Base-by-base conservation (phyloP, 1,140 invertebrate genomes). In the Drosophila arawakana region DNA sequence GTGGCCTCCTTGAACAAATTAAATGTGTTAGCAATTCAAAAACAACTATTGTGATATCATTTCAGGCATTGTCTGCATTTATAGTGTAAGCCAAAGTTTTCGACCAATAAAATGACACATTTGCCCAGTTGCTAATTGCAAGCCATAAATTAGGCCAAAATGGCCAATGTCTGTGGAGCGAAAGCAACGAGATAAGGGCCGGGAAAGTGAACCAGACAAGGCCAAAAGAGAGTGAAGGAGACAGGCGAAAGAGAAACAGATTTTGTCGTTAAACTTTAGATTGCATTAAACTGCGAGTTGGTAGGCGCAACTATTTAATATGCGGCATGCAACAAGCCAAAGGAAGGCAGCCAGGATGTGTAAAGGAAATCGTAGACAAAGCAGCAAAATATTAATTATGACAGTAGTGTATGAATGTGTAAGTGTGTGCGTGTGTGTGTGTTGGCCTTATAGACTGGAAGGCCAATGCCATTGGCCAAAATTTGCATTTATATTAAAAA, bases 401-500 rank as follows among this genome's bases (percentile, higher is more conserved):
- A 88, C 82, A 88, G 82, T 43, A 13, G 41, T 43, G 58, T 43
- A 10, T 41, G n/a, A 13, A 10, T 55, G 39, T 43, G 49, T 18
- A 18, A 10, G 15, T 13, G 15, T 15, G 18, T 39, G 54, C 47
- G 63, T 13, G 30, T 25, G 62, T 50, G 62, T 43, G 49, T 55
- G 49, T 41, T 18, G 11, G 57, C 55, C 47, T 59, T 60, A 75
- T 49, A 76, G 44, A 49, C 71, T 55, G 69, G 73, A 58, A 60
- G 44, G 66, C 46, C 61, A 66, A 62, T 89, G 83, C 76, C 82
- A 73, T 76, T 88, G 82, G 76, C 72, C 34, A 63, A 89, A 88
- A 88, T 88, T 88, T 88, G 83, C 83, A 88, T 88, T 89, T 88
- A 88, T 88, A 88, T 88, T 88, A 88, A 88, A 88, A 88, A 88